phyloP scores from a whole-genome alignment of 2,888 invertebrate species.

The Lasioglossum malachurum region DNA sequence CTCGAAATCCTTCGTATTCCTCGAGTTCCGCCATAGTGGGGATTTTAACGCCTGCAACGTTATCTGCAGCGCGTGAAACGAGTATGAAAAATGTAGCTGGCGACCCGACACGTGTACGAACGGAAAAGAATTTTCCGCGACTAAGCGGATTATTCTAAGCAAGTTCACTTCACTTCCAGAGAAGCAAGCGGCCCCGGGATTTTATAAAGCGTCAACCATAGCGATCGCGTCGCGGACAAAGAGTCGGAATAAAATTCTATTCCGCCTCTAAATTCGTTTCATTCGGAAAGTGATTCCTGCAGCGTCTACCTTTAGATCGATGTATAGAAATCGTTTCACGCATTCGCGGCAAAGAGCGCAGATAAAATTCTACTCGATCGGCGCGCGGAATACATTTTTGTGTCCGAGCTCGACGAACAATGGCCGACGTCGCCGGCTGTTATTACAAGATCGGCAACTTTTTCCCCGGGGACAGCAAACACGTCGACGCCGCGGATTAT shows the following conservation, averaged over 20 bases:
- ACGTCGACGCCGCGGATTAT: conserved; percentile 54
- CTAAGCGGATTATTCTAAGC: background rate
- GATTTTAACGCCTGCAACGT: background rate
- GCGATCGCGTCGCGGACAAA: no score
- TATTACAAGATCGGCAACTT: conserved; percentile 72
- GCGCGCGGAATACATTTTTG: background rate
- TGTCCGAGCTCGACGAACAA: background rate
- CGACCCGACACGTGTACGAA: background rate
- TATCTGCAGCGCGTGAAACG: background rate
- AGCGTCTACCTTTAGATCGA: background rate
- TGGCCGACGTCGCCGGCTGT: conserved; percentile 39
- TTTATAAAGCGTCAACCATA: background rate
- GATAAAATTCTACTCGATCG: background rate
- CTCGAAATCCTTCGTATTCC: background rate
- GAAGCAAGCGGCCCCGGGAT: background rate
- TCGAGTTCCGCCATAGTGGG: background rate
- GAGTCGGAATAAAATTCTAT: background rate
- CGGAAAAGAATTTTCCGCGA: background rate
- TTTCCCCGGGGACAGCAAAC: conserved; percentile 63
- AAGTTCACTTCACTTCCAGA: background rate
- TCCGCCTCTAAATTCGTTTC: background rate
- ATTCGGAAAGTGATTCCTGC: background rate
- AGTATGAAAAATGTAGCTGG: background rate
- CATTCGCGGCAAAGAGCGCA: background rate
- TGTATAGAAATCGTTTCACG: background rate